Conservation (phyloP, 2,797 vertebrate genomes). For the Falco novaeseelandiae region DNA sequence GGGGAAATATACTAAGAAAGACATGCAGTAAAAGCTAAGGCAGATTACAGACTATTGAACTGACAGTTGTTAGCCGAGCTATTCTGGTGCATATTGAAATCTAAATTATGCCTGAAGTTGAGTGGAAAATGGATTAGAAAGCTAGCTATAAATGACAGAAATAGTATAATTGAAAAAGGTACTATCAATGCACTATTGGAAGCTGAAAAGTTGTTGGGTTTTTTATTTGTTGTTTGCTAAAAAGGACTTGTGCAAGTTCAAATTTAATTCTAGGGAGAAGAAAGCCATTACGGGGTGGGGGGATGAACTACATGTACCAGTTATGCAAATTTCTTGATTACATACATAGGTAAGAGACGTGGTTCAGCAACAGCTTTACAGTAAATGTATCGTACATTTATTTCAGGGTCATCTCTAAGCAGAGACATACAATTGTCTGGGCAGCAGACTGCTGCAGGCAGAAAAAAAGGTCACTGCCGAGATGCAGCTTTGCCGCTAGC, state of each 20-base stretch:
- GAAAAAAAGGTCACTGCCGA: background rate
- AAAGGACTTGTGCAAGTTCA: background rate
- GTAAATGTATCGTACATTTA: background rate
- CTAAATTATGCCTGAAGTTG: background rate
- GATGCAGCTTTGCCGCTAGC: background rate
- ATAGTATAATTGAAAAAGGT: background rate
- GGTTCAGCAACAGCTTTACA: background rate
- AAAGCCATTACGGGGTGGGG: constrained; percentile 73
- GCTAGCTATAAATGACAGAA: background rate
- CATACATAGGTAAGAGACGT: constrained; percentile 82
- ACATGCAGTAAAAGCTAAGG: background rate
- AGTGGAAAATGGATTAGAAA: constrained; percentile 5
- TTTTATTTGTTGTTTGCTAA: background rate
- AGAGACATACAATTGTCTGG: background rate
- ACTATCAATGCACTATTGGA: background rate
- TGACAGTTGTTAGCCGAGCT: background rate
- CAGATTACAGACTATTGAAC: background rate
- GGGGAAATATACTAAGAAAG: background rate
- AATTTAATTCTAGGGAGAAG: constrained; percentile 79
- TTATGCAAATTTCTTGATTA: constrained; percentile 87
- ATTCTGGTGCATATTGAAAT: constrained; percentile 24
- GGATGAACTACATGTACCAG: constrained; percentile 84
- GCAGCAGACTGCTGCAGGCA: background rate
- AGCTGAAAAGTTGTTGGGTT: background rate
- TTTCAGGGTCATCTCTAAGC: background rate